Percentiles rank a stretch among this genome's conserved stretches.
These are phyloP conservation scores for Caenorhabditis sulstoni DNA, from an alignment of 2,888 invertebrate species.

Conservation along the genomic window DNA sequence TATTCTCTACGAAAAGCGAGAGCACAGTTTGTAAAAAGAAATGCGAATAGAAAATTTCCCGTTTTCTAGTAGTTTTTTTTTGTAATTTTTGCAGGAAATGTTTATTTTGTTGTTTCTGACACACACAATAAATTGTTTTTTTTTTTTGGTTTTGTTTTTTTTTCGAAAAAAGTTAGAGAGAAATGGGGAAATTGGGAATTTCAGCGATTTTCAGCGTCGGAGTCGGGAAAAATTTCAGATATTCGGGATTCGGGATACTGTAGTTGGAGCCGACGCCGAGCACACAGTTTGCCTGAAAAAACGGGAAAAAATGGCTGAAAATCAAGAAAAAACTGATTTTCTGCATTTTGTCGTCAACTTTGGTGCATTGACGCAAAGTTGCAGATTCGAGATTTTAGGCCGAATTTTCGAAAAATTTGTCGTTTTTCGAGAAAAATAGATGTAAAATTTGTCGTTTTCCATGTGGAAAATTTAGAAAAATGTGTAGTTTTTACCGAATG, in stretches of 20 bases:
- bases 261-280: not conserved
- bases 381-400: not conserved
- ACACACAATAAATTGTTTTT: slow-evolving; percentile 11
- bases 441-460: not conserved
- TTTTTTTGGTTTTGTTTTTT: too few relatives aligned
- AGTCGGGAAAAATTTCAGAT: slow-evolving; percentile 41
- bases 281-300: slow-evolving; percentile 18
- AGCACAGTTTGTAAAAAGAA: not conserved
- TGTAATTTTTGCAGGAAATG: slow-evolving; percentile 9
- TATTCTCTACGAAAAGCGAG: too few relatives aligned
- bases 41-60: not conserved
- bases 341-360: too few relatives aligned
- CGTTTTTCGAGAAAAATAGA: not conserved
- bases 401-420: not conserved
- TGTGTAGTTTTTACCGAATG: slow-evolving; percentile 52
- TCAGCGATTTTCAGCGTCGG: slow-evolving; percentile 22
- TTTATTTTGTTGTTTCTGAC: slow-evolving; percentile 28
- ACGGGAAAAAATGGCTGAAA: not conserved
- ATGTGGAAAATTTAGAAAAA: not conserved
- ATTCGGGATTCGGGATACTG: slow-evolving; percentile 41
- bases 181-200: not conserved
- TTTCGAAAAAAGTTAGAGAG: not conserved
- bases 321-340: not conserved
- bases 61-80: slow-evolving; percentile 28
- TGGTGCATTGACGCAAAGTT: too few relatives aligned